Base-by-base conservation (phyloP, 2,888 invertebrate genomes). In the Argyra leucocephala region DNA sequence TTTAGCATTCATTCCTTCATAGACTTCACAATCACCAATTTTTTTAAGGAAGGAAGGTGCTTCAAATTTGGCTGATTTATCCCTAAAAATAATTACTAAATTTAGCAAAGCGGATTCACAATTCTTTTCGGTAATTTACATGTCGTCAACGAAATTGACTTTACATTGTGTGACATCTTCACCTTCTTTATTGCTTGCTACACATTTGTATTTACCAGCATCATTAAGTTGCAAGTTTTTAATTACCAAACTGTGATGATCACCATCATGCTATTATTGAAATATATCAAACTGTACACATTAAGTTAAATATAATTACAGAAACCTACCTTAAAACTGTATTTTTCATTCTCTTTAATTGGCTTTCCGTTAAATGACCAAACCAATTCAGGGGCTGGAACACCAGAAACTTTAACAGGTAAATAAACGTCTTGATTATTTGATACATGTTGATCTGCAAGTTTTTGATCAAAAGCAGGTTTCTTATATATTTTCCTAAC, bases 41-140 rank as follows among this genome's bases (percentile, higher is more conserved):
- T 87, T 89, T 82, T 95, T 95, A 73, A 95, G 81, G 84, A 95
- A 95, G 62, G 88, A 85, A 5, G 95, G 93, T 0, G 93, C 86
- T 77, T 95, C 94, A 58, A 88, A 24, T 31, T 26, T 61, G 10
- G 26, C 26, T 23, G 21, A 26, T 10, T 21, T 24, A 31, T 61
- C 61, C 12, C 61, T 61, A 31, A 64, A 48, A 48, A 48, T 9
- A 48, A 18, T 12, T 37, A 21, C 48, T 62, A 58, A 61, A 60
- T 58, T 26, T 58, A 22, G 48, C 15, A 15, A 31, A 31, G 7
- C 18, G 12, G 12, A 61, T 62, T 63, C 60, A 63, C 61, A 64
- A 59, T 26, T 57, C 18, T 63, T 22, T 7, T 10, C 12, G 1
- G n/a, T 21, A 26, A 70, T 87, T 86, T 78, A 92, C 92, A 91